Evolutionary conservation across 2,113 vertebrate genomes (phyloP).

Genomic region (Megaleporinus macrocephalus): DNA sequence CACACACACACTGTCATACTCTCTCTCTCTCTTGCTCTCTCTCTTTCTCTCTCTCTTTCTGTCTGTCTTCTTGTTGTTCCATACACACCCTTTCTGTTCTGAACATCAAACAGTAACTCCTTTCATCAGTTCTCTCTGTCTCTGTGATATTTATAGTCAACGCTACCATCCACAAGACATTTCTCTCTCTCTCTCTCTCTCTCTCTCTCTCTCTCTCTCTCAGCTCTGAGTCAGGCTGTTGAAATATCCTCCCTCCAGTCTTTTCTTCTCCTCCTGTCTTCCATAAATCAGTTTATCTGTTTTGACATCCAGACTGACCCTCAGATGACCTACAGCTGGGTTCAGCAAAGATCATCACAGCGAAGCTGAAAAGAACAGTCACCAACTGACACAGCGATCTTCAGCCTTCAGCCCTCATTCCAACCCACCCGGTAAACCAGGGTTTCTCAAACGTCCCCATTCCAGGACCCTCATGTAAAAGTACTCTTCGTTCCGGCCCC

Average conservation of each 20-base stretch:
- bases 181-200: too few relatives aligned
- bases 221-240: background rate
- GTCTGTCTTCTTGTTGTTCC: background rate
- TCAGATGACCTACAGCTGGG: background rate
- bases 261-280: background rate
- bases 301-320: background rate
- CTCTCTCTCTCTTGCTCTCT: too few relatives aligned
- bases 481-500: too few relatives aligned
- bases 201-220: background rate
- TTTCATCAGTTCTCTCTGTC: background rate
- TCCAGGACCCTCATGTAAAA: too few relatives aligned
- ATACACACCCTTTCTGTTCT: background rate
- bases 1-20: too few relatives aligned
- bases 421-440: too few relatives aligned
- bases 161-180: background rate
- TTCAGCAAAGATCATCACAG: background rate
- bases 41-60: too few relatives aligned
- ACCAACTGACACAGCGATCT: background rate
- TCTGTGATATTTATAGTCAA: conserved; percentile 28
- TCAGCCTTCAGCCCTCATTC: background rate
- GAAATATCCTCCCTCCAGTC: background rate
- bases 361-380: background rate
- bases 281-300: background rate
- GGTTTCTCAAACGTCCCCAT: too few relatives aligned
- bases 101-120: conserved; percentile 12